Base-by-base conservation (phyloP, 2,113 vertebrate species). In the Indicator indicator region DNA sequence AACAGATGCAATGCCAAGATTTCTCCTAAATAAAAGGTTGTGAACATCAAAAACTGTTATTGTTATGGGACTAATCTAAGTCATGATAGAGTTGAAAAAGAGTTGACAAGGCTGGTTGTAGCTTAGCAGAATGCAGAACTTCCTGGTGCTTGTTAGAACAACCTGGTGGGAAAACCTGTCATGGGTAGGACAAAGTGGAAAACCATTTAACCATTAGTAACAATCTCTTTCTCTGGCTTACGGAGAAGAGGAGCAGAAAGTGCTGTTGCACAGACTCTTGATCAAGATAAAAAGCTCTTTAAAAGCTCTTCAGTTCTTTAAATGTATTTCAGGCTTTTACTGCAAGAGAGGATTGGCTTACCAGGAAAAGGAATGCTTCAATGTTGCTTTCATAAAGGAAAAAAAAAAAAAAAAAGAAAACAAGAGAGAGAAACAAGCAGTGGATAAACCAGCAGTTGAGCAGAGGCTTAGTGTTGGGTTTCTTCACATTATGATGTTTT, bases 211-310 rank as follows among this genome's bases (percentile, higher is more conserved):
- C 9, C 20, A 13, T 67, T 59, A 64, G 30, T 62, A 93, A 40
- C 0, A 1, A 44, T 46, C 63, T 68, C 70, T 81, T 36, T 56
- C 19, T 28, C 33, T 80, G 71, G 23, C 55, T 83, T 5, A 67
- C 58, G 44, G 52, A 89, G 67, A 78, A 78, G 64, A 76, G 68
- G 33, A 87, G 56, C 40, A 81, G 54, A 11, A 88, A 73, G 16
- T 76, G 83, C 72, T 71, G 63, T 52, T 82, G 42, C 42, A 42
- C 8, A 33, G 48, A 33, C 36, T 50, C 63, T 72, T 42, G 33
- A 93, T 48, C 33, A 82, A 96, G 73, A 60, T 72, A 50, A 72
- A 73, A 91, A 88, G 54, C 48, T 75, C 55, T 89, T 88, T 72
- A 82, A 48, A 73, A 93, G 26, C 50, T 63, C 40, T 90, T 93